Evolutionary conservation across 2,888 invertebrate species (phyloP), one percentile per base, ranked within the genome.

Genomic region (Eurois occulta): DNA sequence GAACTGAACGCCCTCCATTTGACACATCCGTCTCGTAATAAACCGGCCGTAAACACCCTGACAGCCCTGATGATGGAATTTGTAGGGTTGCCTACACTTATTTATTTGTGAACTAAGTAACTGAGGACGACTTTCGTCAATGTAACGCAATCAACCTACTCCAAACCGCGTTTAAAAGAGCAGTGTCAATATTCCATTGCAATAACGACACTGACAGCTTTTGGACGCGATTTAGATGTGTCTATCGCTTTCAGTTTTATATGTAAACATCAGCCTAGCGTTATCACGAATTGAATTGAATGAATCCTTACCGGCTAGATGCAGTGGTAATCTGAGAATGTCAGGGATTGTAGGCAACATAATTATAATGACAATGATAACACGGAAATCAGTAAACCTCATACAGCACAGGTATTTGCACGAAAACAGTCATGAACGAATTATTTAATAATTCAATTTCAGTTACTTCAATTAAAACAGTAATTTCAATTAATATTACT

Each of bases 1-100:
- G 94, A 94, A 91, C 87, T 89, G 87, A 85, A 80, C 77, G 85
- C 91, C 93, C 91, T 86, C 86, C 91, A 91, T 92, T 92, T 91
- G 91, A 90, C 91, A 90, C 93, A 93, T 95, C 94, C 94, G 94
- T 91, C 91, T 89, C 88, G 85, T 92, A 92, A 93, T 93, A 92
- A 93, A 86, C 87, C 73, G 88, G 87, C 87, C 83, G 81, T 86
- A 78, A 80, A 86, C 83, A 80, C 77, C 80, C 85, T 88, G 89
- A 91, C 91, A 91, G 87, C 90, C 90, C 90, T 91, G 82, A 87
- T 88, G 85, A 82, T 80, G 70, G 76, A 83, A 79, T 76, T 75
- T 78, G 43, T 85, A 92, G 91, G 92, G 92, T 73, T 91, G 86
- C n/a, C 65, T 18, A 65, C 18, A 41, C n/a, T 65, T 65, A 41